A percentile compares a stretch with the other conserved stretches of the same genome.
Evolutionary conservation across 2,888 invertebrate genomes (phyloP).

Genomic region (Candidula unifasciata): DNA sequence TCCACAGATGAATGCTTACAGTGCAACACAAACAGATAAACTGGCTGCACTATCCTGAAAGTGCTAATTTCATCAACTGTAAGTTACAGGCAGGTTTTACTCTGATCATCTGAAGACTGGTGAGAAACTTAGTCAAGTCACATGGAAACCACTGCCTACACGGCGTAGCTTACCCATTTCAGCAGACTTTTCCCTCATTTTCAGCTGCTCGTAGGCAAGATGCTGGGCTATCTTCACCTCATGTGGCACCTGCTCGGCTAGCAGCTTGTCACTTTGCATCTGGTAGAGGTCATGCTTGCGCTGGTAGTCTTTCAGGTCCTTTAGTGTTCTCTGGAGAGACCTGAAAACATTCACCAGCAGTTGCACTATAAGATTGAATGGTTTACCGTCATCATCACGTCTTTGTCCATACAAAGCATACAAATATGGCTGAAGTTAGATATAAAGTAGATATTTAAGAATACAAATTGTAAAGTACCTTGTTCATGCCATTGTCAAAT

Average conservation of each 20-base stretch:
- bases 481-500: too few relatives aligned
- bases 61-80: too few relatives aligned
- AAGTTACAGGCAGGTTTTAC: too few relatives aligned
- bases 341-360: slow-evolving; percentile 73
- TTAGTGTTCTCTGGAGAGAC: slow-evolving; percentile 82
- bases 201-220: slow-evolving; percentile 77
- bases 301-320: slow-evolving; percentile 83
- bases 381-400: too few relatives aligned
- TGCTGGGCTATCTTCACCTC: slow-evolving; percentile 75
- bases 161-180: slow-evolving; percentile 68
- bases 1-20: too few relatives aligned
- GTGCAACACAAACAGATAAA: too few relatives aligned
- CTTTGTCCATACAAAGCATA: background rate
- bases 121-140: too few relatives aligned
- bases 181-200: slow-evolving; percentile 73
- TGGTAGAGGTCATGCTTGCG: slow-evolving; percentile 83
- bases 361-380: background rate
- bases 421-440: background rate
- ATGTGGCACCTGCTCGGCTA: slow-evolving; percentile 76
- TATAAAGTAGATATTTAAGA: too few relatives aligned
- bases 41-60: too few relatives aligned
- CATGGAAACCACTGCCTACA: too few relatives aligned
- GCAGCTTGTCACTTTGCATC: slow-evolving; percentile 81
- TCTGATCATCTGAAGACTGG: too few relatives aligned
- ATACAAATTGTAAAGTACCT: too few relatives aligned